A percentile compares a stretch with the other conserved stretches of the same genome.
phyloP scores from a whole-genome alignment of 30 jellyfish, hydroid and myxozoan species.

The Aurelia coerulea region DNA sequence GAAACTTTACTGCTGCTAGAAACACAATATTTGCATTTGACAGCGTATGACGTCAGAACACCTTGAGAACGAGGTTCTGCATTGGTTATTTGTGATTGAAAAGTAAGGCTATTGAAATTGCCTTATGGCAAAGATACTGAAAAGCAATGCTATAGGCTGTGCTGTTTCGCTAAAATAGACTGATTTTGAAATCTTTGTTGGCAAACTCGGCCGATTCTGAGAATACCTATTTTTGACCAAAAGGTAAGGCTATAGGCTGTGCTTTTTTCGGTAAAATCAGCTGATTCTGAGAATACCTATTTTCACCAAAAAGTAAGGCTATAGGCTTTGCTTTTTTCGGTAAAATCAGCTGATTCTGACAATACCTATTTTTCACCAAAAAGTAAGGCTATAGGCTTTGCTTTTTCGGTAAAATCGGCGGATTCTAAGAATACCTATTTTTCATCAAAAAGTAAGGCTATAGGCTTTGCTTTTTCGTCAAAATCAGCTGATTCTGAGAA shows the following conservation, averaged over 20 bases:
- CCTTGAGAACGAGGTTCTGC: too few relatives aligned
- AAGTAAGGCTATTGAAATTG: too few relatives aligned
- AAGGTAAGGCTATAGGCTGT: background rate
- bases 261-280: background rate
- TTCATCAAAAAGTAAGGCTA: too few relatives aligned
- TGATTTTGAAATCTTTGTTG: background rate
- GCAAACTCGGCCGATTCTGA: background rate
- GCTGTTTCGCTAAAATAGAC: background rate
- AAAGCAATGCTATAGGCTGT: background rate
- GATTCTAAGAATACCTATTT: too few relatives aligned
- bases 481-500: too few relatives aligned
- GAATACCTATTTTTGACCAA: background rate
- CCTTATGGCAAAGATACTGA: background rate
- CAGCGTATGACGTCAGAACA: too few relatives aligned
- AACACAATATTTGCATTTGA: too few relatives aligned
- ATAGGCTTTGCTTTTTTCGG: background rate
- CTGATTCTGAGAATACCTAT: background rate
- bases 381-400: background rate
- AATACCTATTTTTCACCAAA: background rate
- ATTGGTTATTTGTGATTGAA: too few relatives aligned
- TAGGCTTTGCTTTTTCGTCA: too few relatives aligned
- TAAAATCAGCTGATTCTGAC: background rate
- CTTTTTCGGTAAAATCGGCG: too few relatives aligned
- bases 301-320: background rate
- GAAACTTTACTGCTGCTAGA: too few relatives aligned